Evolutionary conservation across 2,888 invertebrate species (phyloP), one percentile per base, ranked within the genome.

Genomic region (Cartodere bifasciata): DNA sequence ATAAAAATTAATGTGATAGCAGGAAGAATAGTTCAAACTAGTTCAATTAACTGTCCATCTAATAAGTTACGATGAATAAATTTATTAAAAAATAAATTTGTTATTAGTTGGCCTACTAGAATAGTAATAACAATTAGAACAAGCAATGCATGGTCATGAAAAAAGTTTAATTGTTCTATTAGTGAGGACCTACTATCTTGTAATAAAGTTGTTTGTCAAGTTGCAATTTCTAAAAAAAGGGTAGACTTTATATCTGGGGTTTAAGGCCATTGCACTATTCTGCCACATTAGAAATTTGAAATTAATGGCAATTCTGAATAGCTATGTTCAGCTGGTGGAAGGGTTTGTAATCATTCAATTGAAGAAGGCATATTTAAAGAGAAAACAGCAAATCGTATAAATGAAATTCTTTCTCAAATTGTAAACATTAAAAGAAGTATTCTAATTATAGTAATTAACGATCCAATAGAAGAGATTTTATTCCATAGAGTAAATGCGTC

Each of bases 91-190:
- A 68, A 58, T 62, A 72, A 48, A 38, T 54, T 65, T 43, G 58
- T 36, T 62, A 72, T 65, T 58, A 72, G 50, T 50, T 71, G 72
- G 1, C 65, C 48, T 12, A 74, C 69, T 63, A 72, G 53, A 44
- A 65, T 54, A 38, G 68, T 68, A 64, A 74, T 74, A 43, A 72
- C 75, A 52, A 60, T 69, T 74, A 75, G 20, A 9, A 17, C n/a
- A 7, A 17, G 20, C 20, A 63, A 72, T 2, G 68, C 62, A 45
- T 72, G 68, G 54, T 75, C 72, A 50, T 75, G 70, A 46, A 75
- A 75, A 50, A 70, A 70, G 48, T 62, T 65, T 60, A 74, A 60
- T 65, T 73, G 69, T 70, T 72, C 72, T 68, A 75, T 75, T 58
- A 72, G 53, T 21, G 71, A 70, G 0, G 73, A 73, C 25, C 63